Evolutionary conservation across 2,888 invertebrate genomes (phyloP).

Genomic region (Aphodius sticticus): DNA sequence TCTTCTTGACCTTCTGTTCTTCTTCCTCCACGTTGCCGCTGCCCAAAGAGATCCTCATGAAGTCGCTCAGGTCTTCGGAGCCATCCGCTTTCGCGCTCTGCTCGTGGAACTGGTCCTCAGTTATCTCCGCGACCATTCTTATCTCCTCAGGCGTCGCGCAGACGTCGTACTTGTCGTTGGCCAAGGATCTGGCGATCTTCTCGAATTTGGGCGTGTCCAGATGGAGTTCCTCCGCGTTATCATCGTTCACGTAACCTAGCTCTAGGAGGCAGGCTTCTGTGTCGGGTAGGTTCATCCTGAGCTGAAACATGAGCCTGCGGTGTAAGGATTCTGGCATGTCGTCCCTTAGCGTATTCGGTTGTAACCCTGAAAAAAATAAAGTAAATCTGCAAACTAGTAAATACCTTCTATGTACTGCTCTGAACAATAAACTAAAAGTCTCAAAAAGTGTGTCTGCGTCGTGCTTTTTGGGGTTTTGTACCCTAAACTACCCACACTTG

Average conservation of each 20-base stretch:
- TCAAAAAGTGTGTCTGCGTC: too few relatives aligned
- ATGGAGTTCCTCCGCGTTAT: not conserved
- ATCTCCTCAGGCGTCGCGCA: not conserved
- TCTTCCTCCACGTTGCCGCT: not conserved
- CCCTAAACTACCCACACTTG: too few relatives aligned
- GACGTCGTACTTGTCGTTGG: not conserved
- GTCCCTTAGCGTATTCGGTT: too few relatives aligned
- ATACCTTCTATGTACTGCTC: too few relatives aligned
- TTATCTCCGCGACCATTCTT: not conserved
- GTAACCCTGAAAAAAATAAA: too few relatives aligned
- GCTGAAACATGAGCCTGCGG: not conserved
- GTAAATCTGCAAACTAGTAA: too few relatives aligned
- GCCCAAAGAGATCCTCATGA: not conserved
- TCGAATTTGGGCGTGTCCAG: slow-evolving; percentile 9
- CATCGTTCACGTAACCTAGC: slow-evolving; percentile 16
- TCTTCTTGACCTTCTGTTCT: not conserved
- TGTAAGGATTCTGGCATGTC: too few relatives aligned
- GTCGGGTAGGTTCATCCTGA: slow-evolving; percentile 6
- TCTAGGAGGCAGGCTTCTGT: not conserved
- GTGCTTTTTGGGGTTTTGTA: too few relatives aligned
- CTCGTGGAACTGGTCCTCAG: not conserved
- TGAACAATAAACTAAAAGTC: too few relatives aligned
- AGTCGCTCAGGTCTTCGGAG: not conserved
- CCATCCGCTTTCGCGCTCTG: not conserved
- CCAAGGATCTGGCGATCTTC: slow-evolving; percentile 5